phyloP scores from a whole-genome alignment of 2,888 invertebrate species.

The Pedicia rivosa region DNA sequence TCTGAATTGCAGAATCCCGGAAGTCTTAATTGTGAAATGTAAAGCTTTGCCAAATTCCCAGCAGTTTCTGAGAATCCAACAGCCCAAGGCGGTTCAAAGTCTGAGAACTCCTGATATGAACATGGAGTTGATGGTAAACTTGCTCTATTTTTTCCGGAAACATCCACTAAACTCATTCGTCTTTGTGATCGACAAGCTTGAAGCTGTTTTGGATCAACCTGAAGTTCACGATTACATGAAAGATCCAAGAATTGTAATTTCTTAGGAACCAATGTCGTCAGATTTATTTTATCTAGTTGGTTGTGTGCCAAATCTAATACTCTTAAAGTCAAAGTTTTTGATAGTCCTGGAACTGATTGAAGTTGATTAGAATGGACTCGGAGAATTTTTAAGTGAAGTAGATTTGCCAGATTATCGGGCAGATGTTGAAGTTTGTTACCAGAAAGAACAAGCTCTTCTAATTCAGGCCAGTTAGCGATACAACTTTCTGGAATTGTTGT shows the following conservation, averaged over 20 bases:
- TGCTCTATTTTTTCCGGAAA: constrained; percentile 59
- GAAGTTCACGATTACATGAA: constrained; percentile 65
- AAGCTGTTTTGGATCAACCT: constrained; percentile 70
- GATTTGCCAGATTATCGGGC: constrained; percentile 56
- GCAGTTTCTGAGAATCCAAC: constrained; percentile 76
- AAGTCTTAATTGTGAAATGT: constrained; percentile 60
- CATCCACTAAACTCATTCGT: constrained; percentile 69
- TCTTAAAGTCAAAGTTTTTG: constrained; percentile 54
- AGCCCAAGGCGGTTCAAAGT: constrained; percentile 55
- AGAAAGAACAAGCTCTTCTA: constrained; percentile 68
- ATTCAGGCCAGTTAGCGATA: constrained; percentile 55
- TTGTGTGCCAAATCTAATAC: constrained; percentile 76
- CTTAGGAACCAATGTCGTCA: constrained; percentile 58
- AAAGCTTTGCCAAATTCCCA: constrained; percentile 53
- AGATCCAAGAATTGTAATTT: constrained; percentile 73
- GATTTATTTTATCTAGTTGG: constrained; percentile 63
- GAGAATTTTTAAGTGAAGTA: constrained; percentile 55
- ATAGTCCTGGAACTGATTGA: constrained; percentile 56
- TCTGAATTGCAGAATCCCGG: constrained; percentile 66
- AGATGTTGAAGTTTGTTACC: constrained; percentile 63
- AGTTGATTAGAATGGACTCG: constrained; percentile 71
- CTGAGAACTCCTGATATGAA: constrained; percentile 36
- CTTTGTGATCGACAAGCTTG: constrained; percentile 63
- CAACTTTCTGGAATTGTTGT: constrained; percentile 58
- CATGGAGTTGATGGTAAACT: constrained; percentile 41